Conservation (phyloP, 2,113 vertebrate species). For the Martes martes region DNA sequence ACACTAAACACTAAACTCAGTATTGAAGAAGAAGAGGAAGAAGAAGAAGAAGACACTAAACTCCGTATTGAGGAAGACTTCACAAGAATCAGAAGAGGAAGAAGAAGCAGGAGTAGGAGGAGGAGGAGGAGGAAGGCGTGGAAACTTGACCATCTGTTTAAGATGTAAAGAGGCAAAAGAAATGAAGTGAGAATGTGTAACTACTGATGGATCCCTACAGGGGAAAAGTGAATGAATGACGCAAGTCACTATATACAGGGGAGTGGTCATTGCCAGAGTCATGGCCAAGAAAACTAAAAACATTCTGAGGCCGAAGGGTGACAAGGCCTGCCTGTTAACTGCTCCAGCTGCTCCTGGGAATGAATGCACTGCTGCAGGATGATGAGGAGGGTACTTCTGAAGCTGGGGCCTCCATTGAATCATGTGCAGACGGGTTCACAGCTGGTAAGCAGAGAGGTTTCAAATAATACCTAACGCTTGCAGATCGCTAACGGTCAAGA, state of each 20-base stretch:
- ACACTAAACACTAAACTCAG: not conserved
- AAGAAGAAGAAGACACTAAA: not conserved
- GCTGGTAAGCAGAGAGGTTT: not conserved
- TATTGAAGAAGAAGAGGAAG: too few relatives aligned
- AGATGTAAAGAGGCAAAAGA: not conserved
- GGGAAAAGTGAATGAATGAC: not conserved
- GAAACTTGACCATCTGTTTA: not conserved
- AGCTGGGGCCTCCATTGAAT: not conserved
- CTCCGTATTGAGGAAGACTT: too few relatives aligned
- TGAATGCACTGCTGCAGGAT: not conserved
- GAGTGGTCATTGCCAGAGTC: not conserved
- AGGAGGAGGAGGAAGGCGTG: not conserved
- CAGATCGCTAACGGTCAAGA: not conserved
- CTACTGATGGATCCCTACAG: not conserved
- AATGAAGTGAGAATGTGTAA: not conserved
- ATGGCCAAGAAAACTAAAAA: not conserved
- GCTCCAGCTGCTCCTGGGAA: not conserved
- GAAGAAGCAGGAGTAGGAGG: too few relatives aligned
- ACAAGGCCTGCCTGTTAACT: not conserved
- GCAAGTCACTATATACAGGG: not conserved
- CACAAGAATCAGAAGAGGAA: too few relatives aligned
- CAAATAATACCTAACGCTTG: not conserved
- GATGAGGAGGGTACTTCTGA: not conserved
- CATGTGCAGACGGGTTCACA: not conserved
- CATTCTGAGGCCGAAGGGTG: not conserved